A percentile compares a stretch with the other conserved stretches of the same genome.
Conservation (phyloP, 2,888 invertebrate species). For the Melanostoma scalare region DNA sequence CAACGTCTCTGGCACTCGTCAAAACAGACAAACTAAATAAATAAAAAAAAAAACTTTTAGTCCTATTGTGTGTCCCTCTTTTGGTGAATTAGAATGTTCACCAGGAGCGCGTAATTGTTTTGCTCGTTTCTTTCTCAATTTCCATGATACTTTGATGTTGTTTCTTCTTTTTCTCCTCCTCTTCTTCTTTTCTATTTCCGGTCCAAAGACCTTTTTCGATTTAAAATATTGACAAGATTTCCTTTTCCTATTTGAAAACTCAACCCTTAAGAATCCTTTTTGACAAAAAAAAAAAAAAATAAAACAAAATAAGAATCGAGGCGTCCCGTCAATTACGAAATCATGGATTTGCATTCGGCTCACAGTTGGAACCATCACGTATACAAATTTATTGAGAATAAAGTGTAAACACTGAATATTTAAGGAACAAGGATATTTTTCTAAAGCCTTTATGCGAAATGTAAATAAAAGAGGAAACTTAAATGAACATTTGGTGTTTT, state of each 20-base stretch:
- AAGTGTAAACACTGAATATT: slow-evolving; percentile 34
- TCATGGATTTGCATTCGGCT: slow-evolving; percentile 28
- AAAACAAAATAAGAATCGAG: background rate
- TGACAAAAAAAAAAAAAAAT: background rate
- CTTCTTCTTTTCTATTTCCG: background rate
- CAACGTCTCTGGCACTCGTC: slow-evolving; percentile 9
- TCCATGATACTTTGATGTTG: slow-evolving; percentile 46
- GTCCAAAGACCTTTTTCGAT: slow-evolving; percentile 33
- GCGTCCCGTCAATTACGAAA: slow-evolving; percentile 23
- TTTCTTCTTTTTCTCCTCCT: background rate
- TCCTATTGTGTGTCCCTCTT: slow-evolving; percentile 34
- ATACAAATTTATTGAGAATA: slow-evolving; percentile 50
- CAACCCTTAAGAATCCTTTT: background rate
- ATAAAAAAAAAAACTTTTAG: slow-evolving; percentile 20
- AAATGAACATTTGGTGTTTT: background rate
- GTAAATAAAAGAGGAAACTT: slow-evolving; percentile 17
- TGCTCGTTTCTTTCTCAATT: slow-evolving; percentile 24
- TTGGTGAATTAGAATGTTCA: slow-evolving; percentile 5
- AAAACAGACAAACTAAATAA: slow-evolving; percentile 18
- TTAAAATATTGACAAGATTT: slow-evolving; percentile 48
- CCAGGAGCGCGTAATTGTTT: slow-evolving; percentile 43
- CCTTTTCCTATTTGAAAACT: background rate
- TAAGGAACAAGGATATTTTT: slow-evolving; percentile 13
- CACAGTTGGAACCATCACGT: slow-evolving; percentile 31
- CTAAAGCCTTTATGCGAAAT: slow-evolving; percentile 24